Percentiles rank a stretch among this genome's conserved stretches.
Evolutionary conservation across 2,113 vertebrate genomes (phyloP).

Genomic region (Natator depressus): DNA sequence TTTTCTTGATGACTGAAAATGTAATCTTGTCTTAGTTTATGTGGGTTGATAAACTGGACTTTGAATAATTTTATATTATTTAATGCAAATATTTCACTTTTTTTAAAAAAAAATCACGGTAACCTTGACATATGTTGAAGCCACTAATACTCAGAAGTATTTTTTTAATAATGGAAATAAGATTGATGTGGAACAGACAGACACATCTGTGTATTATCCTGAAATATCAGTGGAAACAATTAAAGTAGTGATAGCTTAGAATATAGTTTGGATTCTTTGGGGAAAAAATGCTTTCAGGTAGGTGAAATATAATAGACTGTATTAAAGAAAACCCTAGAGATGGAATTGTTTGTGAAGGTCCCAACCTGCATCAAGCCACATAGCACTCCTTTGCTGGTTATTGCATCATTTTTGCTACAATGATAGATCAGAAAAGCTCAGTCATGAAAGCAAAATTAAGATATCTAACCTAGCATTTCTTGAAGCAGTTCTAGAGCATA

Average conservation of each 20-base stretch:
- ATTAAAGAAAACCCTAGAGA: not conserved
- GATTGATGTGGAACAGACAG: not conserved
- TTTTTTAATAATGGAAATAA: not conserved
- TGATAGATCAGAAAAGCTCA: not conserved
- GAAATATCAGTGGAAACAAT: not conserved
- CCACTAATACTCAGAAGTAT: not conserved
- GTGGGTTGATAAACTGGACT: not conserved
- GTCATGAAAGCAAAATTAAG: not conserved
- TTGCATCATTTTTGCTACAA: not conserved
- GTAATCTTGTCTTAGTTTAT: not conserved
- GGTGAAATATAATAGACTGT: not conserved
- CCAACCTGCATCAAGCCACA: not conserved
- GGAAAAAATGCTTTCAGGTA: not conserved
- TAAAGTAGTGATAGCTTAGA: not conserved
- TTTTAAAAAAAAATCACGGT: not conserved
- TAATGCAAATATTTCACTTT: not conserved
- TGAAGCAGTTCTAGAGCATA: not conserved
- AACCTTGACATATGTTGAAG: not conserved
- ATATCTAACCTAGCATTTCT: not conserved
- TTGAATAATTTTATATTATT: not conserved
- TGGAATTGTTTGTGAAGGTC: not conserved
- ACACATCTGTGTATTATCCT: not conserved
- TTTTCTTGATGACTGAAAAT: not conserved
- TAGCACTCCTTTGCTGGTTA: accelerated
- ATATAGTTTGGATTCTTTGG: accelerated